Evolutionary conservation across 2,113 vertebrate species (phyloP).

Genomic region (Anthoscopus minutus): DNA sequence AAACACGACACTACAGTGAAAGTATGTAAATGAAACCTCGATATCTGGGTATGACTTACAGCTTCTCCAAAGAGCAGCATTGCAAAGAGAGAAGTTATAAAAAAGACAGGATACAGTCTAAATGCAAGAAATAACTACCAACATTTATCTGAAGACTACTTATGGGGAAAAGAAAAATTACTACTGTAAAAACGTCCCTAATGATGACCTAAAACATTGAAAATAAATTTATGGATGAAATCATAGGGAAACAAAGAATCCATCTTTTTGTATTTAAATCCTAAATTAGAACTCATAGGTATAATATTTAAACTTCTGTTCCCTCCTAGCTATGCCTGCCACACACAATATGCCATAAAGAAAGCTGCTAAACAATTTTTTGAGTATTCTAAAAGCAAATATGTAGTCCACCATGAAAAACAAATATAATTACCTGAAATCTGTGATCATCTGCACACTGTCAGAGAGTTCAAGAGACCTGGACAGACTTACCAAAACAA

Average conservation of each 20-base stretch:
- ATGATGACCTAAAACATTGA: neutral
- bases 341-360: neutral
- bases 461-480: neutral
- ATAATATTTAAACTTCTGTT: neutral
- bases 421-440: neutral
- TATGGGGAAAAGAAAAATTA: neutral
- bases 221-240: neutral
- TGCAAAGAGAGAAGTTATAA: neutral
- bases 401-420: neutral
- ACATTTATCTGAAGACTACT: neutral
- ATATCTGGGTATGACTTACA: neutral
- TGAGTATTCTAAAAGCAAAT: neutral
- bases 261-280: neutral
- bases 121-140: neutral
- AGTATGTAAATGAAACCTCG: neutral
- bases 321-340: neutral
- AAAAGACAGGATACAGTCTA: neutral
- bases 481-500: neutral
- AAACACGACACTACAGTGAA: neutral
- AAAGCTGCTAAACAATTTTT: constrained; percentile 22
- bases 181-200: neutral
- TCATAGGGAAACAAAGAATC: accelerated
- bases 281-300: neutral
- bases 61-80: neutral
- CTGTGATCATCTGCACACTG: neutral